Conservation (phyloP, 2,113 vertebrate species). For the Myrmecobius fasciatus region DNA sequence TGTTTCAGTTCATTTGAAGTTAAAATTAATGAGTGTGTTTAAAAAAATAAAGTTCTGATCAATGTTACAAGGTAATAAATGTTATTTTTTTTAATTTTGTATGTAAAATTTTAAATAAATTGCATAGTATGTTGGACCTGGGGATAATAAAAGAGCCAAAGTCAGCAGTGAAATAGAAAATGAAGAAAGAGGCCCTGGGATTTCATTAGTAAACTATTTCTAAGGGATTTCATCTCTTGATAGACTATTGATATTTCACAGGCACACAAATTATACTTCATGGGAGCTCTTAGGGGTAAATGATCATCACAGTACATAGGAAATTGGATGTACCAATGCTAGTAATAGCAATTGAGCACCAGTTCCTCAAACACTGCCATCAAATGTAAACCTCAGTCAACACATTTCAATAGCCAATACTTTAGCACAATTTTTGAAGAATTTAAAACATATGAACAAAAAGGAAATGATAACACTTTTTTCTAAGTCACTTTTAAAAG, state of each 20-base stretch:
- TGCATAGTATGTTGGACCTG: conserved; percentile 63
- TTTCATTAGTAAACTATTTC: conserved; percentile 77
- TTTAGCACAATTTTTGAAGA: conserved; percentile 56
- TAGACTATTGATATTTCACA: conserved; percentile 73
- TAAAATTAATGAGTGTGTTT: conserved; percentile 68
- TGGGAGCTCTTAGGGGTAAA: conserved; percentile 63
- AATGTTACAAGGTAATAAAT: conserved; percentile 64
- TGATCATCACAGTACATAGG: conserved; percentile 63
- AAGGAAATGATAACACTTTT: background rate
- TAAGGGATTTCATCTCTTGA: conserved; percentile 73
- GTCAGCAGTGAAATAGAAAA: conserved; percentile 77
- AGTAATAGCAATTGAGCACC: conserved; percentile 62
- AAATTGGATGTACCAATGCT: conserved; percentile 67
- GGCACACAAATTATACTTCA: conserved; percentile 78
- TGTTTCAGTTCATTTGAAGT: conserved; percentile 65
- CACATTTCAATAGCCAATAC: conserved; percentile 53
- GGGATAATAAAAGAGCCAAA: conserved; percentile 71
- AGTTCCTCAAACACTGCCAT: conserved; percentile 58
- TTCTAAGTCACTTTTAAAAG: background rate
- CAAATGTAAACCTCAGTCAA: conserved; percentile 65
- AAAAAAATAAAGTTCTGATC: conserved; percentile 43
- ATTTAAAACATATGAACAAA: background rate
- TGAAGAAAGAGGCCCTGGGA: conserved; percentile 74
- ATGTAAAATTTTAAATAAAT: conserved; percentile 77
- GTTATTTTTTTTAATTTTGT: conserved; percentile 74